Evolutionary conservation across 2,888 invertebrate species (phyloP).

Genomic region (Lingula anatina): DNA sequence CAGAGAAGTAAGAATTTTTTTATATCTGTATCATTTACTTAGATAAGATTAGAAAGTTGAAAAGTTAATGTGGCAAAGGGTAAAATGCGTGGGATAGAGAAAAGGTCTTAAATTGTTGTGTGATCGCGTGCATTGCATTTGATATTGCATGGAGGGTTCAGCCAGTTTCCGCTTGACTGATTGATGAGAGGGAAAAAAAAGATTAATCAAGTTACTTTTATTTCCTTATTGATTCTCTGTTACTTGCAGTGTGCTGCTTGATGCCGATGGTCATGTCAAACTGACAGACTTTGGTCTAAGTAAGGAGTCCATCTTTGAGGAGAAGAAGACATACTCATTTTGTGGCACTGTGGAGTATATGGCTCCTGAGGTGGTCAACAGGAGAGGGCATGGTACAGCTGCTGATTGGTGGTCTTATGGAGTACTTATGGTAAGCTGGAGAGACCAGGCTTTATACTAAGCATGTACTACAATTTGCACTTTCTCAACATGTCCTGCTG

Average conservation of each 20-base stretch:
- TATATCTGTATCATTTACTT: no score
- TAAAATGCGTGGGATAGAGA: no score
- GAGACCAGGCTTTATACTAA: neutral
- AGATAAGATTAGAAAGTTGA: no score
- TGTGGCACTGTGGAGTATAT: slow-evolving; percentile 95
- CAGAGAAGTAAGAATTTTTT: slow-evolving; percentile 86
- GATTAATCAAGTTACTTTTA: no score
- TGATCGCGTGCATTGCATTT: no score
- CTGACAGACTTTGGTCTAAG: slow-evolving; percentile 97
- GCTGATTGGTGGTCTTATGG: slow-evolving; percentile 99
- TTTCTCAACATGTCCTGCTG: no score
- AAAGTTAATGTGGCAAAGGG: no score
- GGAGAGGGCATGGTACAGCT: slow-evolving; percentile 95
- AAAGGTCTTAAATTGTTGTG: no score
- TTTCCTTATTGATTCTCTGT: slow-evolving; percentile 4
- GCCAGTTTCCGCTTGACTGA: no score
- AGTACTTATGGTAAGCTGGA: slow-evolving; percentile 75
- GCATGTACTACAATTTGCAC: no score
- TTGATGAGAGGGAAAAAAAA: no score
- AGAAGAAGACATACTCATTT: slow-evolving; percentile 84
- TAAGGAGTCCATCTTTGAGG: slow-evolving; percentile 79
- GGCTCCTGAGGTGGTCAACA: slow-evolving; percentile 97
- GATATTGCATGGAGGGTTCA: no score
- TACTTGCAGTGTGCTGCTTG: slow-evolving; percentile 67
- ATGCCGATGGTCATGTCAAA: slow-evolving; percentile 97